phyloP scores from a whole-genome alignment of 2,113 vertebrate species.

The Oceanites oceanicus region DNA sequence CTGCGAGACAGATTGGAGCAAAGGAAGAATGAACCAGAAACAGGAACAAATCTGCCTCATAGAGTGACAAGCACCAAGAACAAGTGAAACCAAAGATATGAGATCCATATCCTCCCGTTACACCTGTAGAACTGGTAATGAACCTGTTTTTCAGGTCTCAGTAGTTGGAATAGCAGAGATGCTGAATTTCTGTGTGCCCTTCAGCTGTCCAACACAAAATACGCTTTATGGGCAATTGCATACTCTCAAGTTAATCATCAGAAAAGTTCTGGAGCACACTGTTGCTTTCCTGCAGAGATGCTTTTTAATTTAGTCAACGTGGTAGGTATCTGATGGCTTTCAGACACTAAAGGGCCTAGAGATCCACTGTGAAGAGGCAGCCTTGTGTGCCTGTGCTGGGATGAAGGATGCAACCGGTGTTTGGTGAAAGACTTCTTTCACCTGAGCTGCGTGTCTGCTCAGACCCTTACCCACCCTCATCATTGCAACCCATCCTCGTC shows the following conservation, averaged over 20 bases:
- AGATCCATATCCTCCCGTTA: neutral
- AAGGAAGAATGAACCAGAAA: neutral
- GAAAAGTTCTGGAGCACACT: neutral
- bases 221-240: neutral
- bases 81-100: neutral
- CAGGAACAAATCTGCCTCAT: neutral
- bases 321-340: neutral
- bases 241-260: neutral
- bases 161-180: neutral
- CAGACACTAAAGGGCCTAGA: neutral
- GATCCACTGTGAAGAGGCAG: neutral
- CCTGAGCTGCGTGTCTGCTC: neutral
- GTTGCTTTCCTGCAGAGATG: neutral
- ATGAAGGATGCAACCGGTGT: neutral
- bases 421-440: neutral
- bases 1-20: neutral
- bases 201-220: neutral
- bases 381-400: neutral
- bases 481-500: neutral
- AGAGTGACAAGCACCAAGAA: neutral
- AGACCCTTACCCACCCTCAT: neutral
- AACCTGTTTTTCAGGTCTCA: conserved; percentile 24
- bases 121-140: neutral
- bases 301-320: neutral
- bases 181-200: neutral